Conservation (phyloP, 2,113 vertebrate species). For the Nothobranchius furzeri region DNA sequence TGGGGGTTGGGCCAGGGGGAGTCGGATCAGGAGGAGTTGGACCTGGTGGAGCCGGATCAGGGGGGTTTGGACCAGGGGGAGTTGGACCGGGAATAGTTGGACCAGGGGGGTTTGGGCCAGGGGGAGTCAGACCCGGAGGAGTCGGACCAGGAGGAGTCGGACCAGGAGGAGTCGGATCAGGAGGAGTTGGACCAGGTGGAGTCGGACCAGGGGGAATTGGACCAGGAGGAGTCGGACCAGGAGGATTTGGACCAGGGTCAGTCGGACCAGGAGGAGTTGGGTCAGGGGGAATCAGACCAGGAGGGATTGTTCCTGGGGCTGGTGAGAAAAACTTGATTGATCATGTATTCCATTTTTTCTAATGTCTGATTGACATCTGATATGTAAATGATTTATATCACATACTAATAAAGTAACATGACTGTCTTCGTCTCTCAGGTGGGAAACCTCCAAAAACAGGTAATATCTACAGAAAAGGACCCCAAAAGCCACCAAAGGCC, state of each 20-base stretch:
- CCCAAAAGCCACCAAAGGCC: neutral
- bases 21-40: slow-evolving; percentile 33
- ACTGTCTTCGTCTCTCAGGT: slow-evolving; percentile 19
- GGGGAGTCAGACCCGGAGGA: slow-evolving; percentile 26
- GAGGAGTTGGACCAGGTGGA: slow-evolving; percentile 29
- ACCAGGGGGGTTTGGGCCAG: slow-evolving; percentile 35
- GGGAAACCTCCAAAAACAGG: slow-evolving; percentile 69
- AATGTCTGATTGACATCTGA: no score
- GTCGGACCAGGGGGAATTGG: slow-evolving; percentile 38
- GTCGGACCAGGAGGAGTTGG: slow-evolving; percentile 38
- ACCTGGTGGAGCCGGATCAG: slow-evolving; percentile 21
- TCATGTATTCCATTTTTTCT: no score
- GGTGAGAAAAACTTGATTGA: slow-evolving; percentile 42
- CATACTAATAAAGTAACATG: no score
- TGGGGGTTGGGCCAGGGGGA: slow-evolving; percentile 31
- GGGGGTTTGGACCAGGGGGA: slow-evolving; percentile 14
- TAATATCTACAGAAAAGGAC: slow-evolving; percentile 11
- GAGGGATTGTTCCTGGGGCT: slow-evolving; percentile 40
- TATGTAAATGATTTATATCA: no score
- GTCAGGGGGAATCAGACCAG: slow-evolving; percentile 25
- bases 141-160: slow-evolving; percentile 25
- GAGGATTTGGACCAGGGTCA: slow-evolving; percentile 33
- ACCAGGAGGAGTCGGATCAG: slow-evolving; percentile 25
- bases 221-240: slow-evolving; percentile 27
- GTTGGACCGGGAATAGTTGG: slow-evolving; percentile 19